Base-by-base conservation (phyloP, 2,888 invertebrate genomes). In the Podabrus alpinus region DNA sequence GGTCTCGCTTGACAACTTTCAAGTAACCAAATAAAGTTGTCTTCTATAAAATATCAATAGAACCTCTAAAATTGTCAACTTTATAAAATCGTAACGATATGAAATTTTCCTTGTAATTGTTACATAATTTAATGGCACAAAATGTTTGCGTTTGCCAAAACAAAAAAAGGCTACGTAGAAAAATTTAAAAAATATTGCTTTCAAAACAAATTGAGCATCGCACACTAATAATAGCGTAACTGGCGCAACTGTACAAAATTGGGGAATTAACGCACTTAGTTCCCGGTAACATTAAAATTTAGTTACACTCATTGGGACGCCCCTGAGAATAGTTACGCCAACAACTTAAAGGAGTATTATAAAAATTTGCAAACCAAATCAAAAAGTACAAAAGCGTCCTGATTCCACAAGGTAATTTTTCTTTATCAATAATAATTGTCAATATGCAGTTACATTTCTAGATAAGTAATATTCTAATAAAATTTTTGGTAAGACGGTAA, bases 71-170 rank as follows among this genome's bases (percentile, higher is more conserved):
- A 19, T 64, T 64, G 17, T 64, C 19, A 15, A 64, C 17, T 45
- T 45, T 64, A 64, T 64, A n/a, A 64, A 64, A 64, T 64, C 21
- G 62, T 64, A 64, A 17, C 62, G 62, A 64, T 64, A 64, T 64
- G 62, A 64, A 64, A 64, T 64, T 45, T 19, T 64, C 62, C 62
- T 64, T 64, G 62, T 64, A 64, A 19, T 64, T 19, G 62, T 64
- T 64, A 19, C 62, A 64, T 64, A 19, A 19, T 64, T 16, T 64
- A 64, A 64, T 64, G 62, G 62, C 62, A 64, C 62, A 64, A 64
- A 19, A 19, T 64, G 17, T n/a, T 64, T 64, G 61, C 16, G 16
- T 19, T 64, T 11, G 21, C 17, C 21, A 64, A 64, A 64, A 61
- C 16, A 61, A 16, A 61, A 61, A 61, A 61, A 61, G 0, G 9